Conservation (phyloP, 53 echinoderm and acorn worm genomes). For the Luidia sarsii region DNA sequence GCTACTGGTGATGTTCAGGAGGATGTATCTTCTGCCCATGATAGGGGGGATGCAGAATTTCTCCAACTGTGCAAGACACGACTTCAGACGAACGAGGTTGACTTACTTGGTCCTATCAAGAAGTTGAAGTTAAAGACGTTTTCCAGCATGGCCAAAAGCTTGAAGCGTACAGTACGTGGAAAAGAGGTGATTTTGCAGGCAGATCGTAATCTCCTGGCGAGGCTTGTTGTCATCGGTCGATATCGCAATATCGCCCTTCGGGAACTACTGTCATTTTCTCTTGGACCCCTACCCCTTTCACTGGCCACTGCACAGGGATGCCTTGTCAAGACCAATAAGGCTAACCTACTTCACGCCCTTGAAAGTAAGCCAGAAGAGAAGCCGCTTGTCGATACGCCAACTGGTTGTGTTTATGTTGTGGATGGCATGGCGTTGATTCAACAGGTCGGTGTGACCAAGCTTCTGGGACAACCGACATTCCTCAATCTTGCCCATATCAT, state of each 20-base stretch:
- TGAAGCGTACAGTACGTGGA: conserved; percentile 25
- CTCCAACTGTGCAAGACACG: background rate
- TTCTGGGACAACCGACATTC: conserved; percentile 25
- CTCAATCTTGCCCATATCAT: conserved; percentile 23
- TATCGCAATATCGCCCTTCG: conserved; percentile 42
- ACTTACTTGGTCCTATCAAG: conserved; percentile 27
- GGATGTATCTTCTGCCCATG: conserved; percentile 20
- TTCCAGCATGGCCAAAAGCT: conserved; percentile 12
- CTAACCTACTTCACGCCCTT: conserved; percentile 49
- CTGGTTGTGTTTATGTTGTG: conserved; percentile 15
- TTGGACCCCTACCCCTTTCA: conserved; percentile 56
- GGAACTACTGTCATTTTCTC: conserved; percentile 37
- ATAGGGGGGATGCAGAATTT: conserved; percentile 49
- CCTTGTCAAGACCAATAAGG: conserved; percentile 59
- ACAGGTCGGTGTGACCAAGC: conserved; percentile 21
- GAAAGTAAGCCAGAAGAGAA: conserved; percentile 4
- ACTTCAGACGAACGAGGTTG: conserved; percentile 30
- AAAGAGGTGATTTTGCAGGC: conserved; percentile 42
- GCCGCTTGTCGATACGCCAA: conserved; percentile 10
- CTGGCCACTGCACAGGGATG: conserved; percentile 27
- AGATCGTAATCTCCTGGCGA: conserved; percentile 55
- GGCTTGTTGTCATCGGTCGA: conserved; percentile 55
- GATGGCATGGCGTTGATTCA: conserved; percentile 63
- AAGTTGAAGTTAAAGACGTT: conserved; percentile 66
- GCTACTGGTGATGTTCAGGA: conserved; percentile 32